Evolutionary conservation across 1,140 invertebrate genomes (phyloP).

Genomic region (Monochamus saltuarius): DNA sequence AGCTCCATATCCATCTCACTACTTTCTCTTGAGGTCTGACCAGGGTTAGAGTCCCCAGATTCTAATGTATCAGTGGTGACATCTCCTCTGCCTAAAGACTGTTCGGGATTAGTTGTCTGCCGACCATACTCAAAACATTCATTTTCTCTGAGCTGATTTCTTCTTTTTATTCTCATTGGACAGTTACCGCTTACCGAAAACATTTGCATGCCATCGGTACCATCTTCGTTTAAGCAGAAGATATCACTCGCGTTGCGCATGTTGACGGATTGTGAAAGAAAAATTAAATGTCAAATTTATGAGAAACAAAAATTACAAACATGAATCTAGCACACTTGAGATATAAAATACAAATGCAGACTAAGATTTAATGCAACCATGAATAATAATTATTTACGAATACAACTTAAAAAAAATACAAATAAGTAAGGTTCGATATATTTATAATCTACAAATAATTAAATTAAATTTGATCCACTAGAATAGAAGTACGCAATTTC

Average conservation of each 20-base stretch:
- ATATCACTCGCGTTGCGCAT: constrained; percentile 42
- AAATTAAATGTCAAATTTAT: too few species aligned
- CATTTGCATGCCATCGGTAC: constrained; percentile 37
- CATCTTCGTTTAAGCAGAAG: constrained; percentile 39
- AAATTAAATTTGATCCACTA: too few species aligned
- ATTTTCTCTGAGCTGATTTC: constrained; percentile 21
- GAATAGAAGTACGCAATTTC: too few species aligned
- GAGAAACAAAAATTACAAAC: too few species aligned
- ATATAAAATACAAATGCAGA: too few species aligned
- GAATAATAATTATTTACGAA: too few species aligned
- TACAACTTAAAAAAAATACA: too few species aligned
- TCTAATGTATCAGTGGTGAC: constrained; percentile 1
- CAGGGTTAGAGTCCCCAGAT: constrained; percentile 6
- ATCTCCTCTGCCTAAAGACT: background rate
- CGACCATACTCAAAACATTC: constrained; percentile 12
- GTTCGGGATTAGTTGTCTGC: background rate
- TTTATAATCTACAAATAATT: too few species aligned
- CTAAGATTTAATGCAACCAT: too few species aligned
- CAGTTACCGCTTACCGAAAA: constrained; percentile 39
- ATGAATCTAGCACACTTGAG: too few species aligned
- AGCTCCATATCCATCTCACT: constrained; percentile 11
- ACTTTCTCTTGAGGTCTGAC: background rate
- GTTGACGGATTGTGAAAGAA: constrained; percentile 8
- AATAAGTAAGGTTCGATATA: too few species aligned
- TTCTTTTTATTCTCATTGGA: constrained; percentile 26